Conservation (phyloP, 2,888 invertebrate species). For the Taenaris catops region DNA sequence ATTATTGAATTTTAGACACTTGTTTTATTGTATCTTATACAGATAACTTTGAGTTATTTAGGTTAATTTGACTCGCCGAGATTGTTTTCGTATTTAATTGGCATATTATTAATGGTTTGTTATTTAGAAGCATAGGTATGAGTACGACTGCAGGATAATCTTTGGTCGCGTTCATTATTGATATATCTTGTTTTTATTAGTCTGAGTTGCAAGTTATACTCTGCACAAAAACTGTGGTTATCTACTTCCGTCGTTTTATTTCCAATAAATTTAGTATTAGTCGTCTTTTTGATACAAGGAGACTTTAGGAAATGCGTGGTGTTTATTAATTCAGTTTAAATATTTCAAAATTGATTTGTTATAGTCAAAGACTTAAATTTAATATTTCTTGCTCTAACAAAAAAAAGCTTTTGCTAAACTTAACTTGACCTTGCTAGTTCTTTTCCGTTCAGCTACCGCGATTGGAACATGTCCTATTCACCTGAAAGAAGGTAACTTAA, state of each 20-base stretch:
- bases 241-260: conserved; percentile 61
- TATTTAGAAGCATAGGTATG: no score
- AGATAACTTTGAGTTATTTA: no score
- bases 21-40: no score
- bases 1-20: no score
- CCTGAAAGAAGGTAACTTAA: conserved; percentile 89
- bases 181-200: no score
- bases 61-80: no score
- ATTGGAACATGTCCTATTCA: conserved; percentile 91
- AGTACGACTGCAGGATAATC: no score
- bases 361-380: conserved; percentile 1
- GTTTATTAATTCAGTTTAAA: conserved; percentile 42
- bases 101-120: no score
- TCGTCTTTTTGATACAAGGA: conserved; percentile 34
- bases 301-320: conserved; percentile 28
- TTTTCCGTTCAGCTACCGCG: conserved; percentile 88
- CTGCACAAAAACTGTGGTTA: conserved; percentile 30
- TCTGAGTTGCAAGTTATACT: conserved; percentile 5
- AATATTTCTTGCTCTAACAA: conserved; percentile 22
- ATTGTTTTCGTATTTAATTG: no score
- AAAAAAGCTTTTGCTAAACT: conserved; percentile 66
- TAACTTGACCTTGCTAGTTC: conserved; percentile 80
- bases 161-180: no score
- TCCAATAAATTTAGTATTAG: conserved; percentile 47
- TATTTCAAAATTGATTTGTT: conserved; percentile 34